Conservation (phyloP, 2,888 invertebrate genomes). For the Chrysomela aeneicollis region DNA sequence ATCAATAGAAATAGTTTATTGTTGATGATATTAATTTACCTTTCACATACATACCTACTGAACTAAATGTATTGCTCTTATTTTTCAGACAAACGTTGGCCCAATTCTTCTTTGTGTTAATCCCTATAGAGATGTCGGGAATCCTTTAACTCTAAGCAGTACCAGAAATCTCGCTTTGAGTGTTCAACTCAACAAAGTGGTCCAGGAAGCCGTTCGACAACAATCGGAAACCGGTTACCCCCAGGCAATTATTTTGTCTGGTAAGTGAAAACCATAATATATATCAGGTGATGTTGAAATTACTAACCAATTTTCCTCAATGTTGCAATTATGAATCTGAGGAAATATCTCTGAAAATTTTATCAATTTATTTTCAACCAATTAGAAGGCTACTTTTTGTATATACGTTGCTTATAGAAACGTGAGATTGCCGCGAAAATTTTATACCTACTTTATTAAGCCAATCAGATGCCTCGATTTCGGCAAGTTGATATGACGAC, state of each 20-base stretch:
- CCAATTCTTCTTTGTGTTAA: slow-evolving; percentile 91
- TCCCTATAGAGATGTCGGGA: slow-evolving; percentile 86
- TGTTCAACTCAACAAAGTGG: slow-evolving; percentile 86
- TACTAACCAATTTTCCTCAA: not conserved
- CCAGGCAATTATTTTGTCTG: slow-evolving; percentile 92
- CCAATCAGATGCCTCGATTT: too few species aligned
- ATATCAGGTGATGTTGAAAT: not conserved
- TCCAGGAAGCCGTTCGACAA: slow-evolving; percentile 90
- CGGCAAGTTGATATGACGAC: too few species aligned
- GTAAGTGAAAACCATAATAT: slow-evolving; percentile 59
- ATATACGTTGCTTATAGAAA: too few species aligned
- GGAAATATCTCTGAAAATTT: too few species aligned
- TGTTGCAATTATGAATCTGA: too few species aligned
- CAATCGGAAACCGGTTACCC: slow-evolving; percentile 96
- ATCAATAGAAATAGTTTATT: too few species aligned
- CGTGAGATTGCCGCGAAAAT: too few species aligned
- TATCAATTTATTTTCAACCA: too few species aligned
- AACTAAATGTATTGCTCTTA: slow-evolving; percentile 16
- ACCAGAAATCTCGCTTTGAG: slow-evolving; percentile 77
- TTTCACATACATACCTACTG: not conserved
- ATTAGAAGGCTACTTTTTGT: too few species aligned
- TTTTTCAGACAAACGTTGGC: slow-evolving; percentile 87
- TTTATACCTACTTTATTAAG: too few species aligned
- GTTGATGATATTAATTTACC: too few species aligned
- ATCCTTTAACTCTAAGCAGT: slow-evolving; percentile 82